A percentile compares a stretch with the other conserved stretches of the same genome.
Conservation (phyloP, 2,888 invertebrate genomes). For the Thera obeliscata region DNA sequence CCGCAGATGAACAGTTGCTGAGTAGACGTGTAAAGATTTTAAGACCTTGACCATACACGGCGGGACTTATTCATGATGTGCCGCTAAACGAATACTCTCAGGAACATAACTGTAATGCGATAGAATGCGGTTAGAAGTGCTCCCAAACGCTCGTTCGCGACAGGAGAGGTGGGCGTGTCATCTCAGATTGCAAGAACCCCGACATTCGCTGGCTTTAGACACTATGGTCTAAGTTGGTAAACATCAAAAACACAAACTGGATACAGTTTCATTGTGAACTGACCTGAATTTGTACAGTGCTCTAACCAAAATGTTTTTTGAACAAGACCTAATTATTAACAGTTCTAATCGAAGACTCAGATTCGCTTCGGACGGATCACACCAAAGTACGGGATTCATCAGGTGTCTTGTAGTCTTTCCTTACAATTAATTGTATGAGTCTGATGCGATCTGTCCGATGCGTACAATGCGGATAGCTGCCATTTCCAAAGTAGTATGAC, state of each 20-base stretch:
- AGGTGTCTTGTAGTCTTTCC: no score
- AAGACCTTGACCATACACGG: not conserved
- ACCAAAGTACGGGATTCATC: no score
- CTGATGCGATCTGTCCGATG: no score
- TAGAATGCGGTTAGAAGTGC: constrained; percentile 23
- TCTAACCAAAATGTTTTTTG: no score
- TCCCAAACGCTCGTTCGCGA: constrained; percentile 18
- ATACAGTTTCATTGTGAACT: not conserved
- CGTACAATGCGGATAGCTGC: not conserved
- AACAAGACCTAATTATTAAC: no score
- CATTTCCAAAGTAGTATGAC: not conserved
- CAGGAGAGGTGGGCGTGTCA: constrained; percentile 14
- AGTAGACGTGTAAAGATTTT: not conserved
- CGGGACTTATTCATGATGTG: constrained; percentile 16
- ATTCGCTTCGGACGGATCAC: no score
- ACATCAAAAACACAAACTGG: not conserved
- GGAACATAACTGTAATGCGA: constrained; percentile 23
- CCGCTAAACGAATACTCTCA: constrained; percentile 19
- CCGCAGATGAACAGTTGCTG: not conserved
- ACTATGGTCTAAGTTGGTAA: not conserved
- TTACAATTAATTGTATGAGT: no score
- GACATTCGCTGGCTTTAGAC: constrained; percentile 19
- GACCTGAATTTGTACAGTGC: no score
- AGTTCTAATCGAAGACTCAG: no score
- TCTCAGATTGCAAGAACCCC: constrained; percentile 21